These are phyloP conservation scores for Euthynnus affinis DNA, from an alignment of 2,797 vertebrate species.

Conservation along the genomic window DNA sequence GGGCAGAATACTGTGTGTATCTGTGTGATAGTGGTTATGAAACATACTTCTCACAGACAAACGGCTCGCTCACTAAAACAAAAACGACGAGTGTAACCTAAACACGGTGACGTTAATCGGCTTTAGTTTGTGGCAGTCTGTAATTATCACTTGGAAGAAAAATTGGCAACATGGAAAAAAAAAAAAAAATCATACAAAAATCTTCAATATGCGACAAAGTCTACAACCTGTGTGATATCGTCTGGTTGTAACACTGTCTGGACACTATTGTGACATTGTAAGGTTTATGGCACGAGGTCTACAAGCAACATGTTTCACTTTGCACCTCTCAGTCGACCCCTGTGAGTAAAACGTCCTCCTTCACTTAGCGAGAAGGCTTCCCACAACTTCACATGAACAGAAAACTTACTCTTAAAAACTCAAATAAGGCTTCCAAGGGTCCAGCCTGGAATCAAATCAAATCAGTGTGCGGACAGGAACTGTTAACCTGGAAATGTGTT, in stretches of 20 bases:
- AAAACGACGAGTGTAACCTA: not conserved
- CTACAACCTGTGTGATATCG: constrained; percentile 2
- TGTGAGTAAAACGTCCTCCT: constrained; percentile 8
- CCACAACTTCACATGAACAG: constrained; percentile 1
- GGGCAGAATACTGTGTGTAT: constrained; percentile 48
- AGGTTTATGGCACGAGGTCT: constrained; percentile 53
- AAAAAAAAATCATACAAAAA: constrained; percentile 27
- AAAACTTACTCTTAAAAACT: constrained; percentile 44
- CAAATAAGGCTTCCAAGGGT: constrained; percentile 77
- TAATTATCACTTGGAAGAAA: constrained; percentile 13
- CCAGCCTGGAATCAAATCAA: constrained; percentile 78
- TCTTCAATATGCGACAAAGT: constrained; percentile 1
- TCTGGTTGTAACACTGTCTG: constrained; percentile 25
- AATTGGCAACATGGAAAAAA: constrained; percentile 61
- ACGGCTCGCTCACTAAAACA: not conserved
- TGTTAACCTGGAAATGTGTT: constrained; percentile 29
- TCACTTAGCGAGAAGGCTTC: constrained; percentile 21
- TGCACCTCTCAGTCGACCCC: not conserved
- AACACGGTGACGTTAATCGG: constrained; percentile 26
- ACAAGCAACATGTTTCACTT: constrained; percentile 27
- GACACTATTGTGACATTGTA: constrained; percentile 23
- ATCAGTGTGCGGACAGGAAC: constrained; percentile 32
- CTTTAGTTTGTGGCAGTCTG: constrained; percentile 65
- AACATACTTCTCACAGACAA: constrained; percentile 7
- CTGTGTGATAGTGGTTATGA: not conserved